phyloP scores from a whole-genome alignment of 2,888 invertebrate species.

The Eupelmus urozonus region DNA sequence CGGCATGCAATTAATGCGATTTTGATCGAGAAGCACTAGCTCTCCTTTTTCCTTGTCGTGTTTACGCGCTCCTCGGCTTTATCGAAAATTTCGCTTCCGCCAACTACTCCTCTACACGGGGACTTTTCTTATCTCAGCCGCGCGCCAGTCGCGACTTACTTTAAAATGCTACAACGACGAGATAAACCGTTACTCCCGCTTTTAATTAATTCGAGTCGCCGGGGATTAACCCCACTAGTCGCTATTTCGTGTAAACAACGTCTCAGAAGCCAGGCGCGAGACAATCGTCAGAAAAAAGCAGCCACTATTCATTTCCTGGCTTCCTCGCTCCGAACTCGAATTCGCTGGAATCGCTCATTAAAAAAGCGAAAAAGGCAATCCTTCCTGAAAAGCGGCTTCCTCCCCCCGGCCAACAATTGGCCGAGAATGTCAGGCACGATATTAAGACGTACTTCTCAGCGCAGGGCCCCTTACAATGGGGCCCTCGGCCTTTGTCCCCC shows the following conservation, averaged over 20 bases:
- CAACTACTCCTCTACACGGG: not conserved
- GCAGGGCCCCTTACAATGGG: not conserved
- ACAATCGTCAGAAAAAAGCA: too few relatives aligned
- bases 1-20: slow-evolving; percentile 71
- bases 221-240: too few relatives aligned
- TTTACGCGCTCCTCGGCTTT: slow-evolving; percentile 56
- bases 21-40: slow-evolving; percentile 64
- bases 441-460: slow-evolving; percentile 19
- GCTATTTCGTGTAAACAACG: too few relatives aligned
- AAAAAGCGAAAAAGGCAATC: too few relatives aligned
- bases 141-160: slow-evolving; percentile 8
- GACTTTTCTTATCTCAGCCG: slow-evolving; percentile 24
- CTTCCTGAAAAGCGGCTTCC: too few relatives aligned
- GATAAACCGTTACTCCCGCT: slow-evolving; percentile 28
- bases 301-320: too few relatives aligned
- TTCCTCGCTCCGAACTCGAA: too few relatives aligned
- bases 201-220: too few relatives aligned
- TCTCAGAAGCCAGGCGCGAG: too few relatives aligned
- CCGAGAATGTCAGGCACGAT: not conserved
- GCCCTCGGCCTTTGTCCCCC: not conserved
- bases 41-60: slow-evolving; percentile 44
- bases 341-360: too few relatives aligned
- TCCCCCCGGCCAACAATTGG: not conserved
- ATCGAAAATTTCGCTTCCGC: slow-evolving; percentile 69
- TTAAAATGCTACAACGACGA: not conserved